Conservation (phyloP, 2,888 invertebrate genomes). For the Ectemnius continuus region DNA sequence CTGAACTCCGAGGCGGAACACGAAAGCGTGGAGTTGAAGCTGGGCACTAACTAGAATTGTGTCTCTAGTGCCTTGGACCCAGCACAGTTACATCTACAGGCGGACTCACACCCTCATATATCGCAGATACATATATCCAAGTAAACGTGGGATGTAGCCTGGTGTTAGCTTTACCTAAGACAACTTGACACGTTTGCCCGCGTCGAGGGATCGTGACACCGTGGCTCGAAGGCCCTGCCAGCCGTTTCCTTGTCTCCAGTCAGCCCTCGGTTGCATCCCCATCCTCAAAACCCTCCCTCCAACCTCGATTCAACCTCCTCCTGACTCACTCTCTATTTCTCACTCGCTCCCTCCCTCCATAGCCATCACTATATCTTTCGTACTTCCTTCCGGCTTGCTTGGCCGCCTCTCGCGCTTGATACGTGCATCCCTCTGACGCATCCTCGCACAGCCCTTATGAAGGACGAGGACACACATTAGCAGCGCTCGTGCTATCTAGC, state of each 20-base stretch:
- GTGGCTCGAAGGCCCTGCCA: slow-evolving; percentile 44
- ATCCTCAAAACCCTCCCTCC: slow-evolving; percentile 13
- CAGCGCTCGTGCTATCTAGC: slow-evolving; percentile 12
- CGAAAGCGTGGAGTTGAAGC: slow-evolving; percentile 45
- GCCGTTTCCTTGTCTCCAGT: slow-evolving; percentile 50
- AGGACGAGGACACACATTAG: slow-evolving; percentile 32
- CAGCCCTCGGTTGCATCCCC: slow-evolving; percentile 17
- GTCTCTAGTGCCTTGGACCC: slow-evolving; percentile 57
- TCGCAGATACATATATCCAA: no score
- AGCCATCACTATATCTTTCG: slow-evolving; percentile 8
- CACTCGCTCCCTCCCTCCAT: neutral
- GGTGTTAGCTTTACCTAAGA: slow-evolving; percentile 68
- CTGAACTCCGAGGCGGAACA: neutral
- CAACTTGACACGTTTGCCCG: slow-evolving; percentile 71
- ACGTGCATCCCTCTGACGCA: slow-evolving; percentile 32
- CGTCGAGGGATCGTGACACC: slow-evolving; percentile 45
- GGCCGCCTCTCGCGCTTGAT: slow-evolving; percentile 1
- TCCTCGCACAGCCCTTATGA: slow-evolving; percentile 39
- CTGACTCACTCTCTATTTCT: slow-evolving; percentile 30
- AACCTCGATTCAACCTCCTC: slow-evolving; percentile 21
- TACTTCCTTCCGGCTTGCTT: slow-evolving; percentile 37
- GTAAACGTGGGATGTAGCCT: slow-evolving; percentile 32
- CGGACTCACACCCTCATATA: neutral
- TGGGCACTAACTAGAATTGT: slow-evolving; percentile 66
- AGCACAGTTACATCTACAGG: slow-evolving; percentile 16